Percentiles rank a stretch among this genome's conserved stretches.
Evolutionary conservation across 2,113 vertebrate genomes (phyloP).

Genomic region (Columba janthina): DNA sequence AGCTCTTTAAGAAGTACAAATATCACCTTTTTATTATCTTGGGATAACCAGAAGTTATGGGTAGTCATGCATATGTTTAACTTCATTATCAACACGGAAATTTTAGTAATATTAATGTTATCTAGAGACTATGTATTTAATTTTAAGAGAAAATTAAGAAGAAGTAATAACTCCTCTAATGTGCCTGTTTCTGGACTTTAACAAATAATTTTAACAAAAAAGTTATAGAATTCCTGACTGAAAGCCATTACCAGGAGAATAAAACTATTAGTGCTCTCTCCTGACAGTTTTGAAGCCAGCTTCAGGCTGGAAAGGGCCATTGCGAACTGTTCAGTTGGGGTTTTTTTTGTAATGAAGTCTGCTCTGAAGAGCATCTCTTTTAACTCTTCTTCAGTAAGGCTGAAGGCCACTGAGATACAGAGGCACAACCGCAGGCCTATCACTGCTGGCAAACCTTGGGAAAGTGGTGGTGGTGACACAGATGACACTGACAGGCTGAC

Average conservation of each 20-base stretch:
- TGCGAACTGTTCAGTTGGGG: not conserved
- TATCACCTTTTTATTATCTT: not conserved
- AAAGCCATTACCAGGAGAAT: not conserved
- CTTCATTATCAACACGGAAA: not conserved
- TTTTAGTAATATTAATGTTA: not conserved
- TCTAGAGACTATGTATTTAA: not conserved
- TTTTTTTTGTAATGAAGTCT: not conserved
- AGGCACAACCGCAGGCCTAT: not conserved
- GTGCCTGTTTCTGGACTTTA: not conserved
- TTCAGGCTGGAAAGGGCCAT: not conserved
- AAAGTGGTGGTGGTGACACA: not conserved
- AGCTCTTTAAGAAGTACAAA: not conserved
- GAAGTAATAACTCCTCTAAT: not conserved
- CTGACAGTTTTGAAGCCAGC: not conserved
- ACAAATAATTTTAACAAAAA: not conserved
- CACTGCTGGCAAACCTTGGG: not conserved
- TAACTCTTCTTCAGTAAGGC: not conserved
- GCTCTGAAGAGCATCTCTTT: not conserved
- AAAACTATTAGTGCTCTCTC: not conserved
- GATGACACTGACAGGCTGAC: constrained; percentile 49
- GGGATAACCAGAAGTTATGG: not conserved
- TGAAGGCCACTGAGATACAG: not conserved
- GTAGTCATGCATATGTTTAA: not conserved
- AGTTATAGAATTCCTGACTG: not conserved
- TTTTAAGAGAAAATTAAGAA: not conserved